phyloP scores from a whole-genome alignment of 2,888 invertebrate genomes.

The Limenitis camilla region DNA sequence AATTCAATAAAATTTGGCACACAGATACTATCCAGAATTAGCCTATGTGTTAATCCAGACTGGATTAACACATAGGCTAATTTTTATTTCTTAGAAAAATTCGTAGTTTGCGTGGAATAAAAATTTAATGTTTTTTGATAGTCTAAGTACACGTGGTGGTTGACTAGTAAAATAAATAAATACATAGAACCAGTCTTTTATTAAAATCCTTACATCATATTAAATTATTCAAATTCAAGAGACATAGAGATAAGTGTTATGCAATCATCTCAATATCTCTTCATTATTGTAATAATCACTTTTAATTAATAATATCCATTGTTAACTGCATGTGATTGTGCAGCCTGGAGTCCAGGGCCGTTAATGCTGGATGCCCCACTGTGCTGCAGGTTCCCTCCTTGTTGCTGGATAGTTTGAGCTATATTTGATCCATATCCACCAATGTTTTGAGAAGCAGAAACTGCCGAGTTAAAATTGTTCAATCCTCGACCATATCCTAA shows the following conservation, averaged over 20 bases:
- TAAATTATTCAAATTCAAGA: conserved; percentile 26
- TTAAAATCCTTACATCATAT: too few species aligned
- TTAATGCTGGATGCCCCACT: conserved; percentile 51
- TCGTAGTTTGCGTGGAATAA: too few species aligned
- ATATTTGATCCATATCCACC: conserved; percentile 44
- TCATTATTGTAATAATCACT: neutral
- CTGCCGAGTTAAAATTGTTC: conserved; percentile 32
- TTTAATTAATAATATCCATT: conserved; percentile 40
- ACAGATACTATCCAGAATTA: too few species aligned
- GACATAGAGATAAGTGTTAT: conserved; percentile 50
- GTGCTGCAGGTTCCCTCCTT: conserved; percentile 37
- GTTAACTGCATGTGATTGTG: conserved; percentile 47
- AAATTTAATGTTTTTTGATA: too few species aligned
- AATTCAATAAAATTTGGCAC: too few species aligned
- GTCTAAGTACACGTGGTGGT: too few species aligned
- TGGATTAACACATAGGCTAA: too few species aligned
- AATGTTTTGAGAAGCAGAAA: conserved; percentile 38
- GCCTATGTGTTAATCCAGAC: too few species aligned
- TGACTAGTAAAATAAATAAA: too few species aligned
- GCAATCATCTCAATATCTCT: conserved; percentile 53
- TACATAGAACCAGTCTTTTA: too few species aligned
- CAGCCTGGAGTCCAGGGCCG: conserved; percentile 48
- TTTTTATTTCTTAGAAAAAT: too few species aligned
- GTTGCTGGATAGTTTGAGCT: conserved; percentile 47
- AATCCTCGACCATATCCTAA: conserved; percentile 17